Base-by-base conservation (phyloP, 1,140 invertebrate genomes). In the Drosophila kikkawai region DNA sequence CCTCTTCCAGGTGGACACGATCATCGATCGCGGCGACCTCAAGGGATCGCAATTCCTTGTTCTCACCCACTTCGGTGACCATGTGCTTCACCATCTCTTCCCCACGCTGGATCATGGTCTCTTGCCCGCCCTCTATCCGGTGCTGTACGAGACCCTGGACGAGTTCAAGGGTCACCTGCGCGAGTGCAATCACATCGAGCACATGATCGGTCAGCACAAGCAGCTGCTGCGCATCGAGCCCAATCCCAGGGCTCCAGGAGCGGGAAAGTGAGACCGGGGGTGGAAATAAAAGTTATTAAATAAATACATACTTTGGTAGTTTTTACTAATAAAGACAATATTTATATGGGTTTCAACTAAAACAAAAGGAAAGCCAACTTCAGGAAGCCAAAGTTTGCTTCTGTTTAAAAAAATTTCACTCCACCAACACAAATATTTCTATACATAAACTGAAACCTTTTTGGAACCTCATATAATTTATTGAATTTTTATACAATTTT, bases 21-120 rank as follows among this genome's bases (percentile, higher is more conserved):
- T 96, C 0, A 94, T 95, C 71, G 96, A 97, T 79, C 94, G 96
- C 60, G 93, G 94, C 5, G 95, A 97, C 47, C 94, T 97, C n/a
- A 95, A 95, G 26, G 94, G 94, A 2, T 95, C 94, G n/a, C 92
- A 95, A 32, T 95, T 97, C 77, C 92, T 96, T 37, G 94, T 95
- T 1, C 79, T 97, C 32, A 96, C 95, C 0, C 94, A 95, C 70
- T 98, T 97, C 75, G 97, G 97, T 9, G 95, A 96, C 41, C 97
- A 98, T 91, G 93, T 93, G 1, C 92, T 97, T 1, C 97, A 98
- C 88, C 97, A 98, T 93, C 93, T 98, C 1, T 95, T 98, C 75
- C 97, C 97, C 0, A 97, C 96, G 0, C 82, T 98, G 15, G 97
- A 97, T 85, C 96, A 97, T 80, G 95, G 94, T 0, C 94, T 95